Evolutionary conservation across 2,888 invertebrate genomes (phyloP).

Genomic region (Onchidella celtica): DNA sequence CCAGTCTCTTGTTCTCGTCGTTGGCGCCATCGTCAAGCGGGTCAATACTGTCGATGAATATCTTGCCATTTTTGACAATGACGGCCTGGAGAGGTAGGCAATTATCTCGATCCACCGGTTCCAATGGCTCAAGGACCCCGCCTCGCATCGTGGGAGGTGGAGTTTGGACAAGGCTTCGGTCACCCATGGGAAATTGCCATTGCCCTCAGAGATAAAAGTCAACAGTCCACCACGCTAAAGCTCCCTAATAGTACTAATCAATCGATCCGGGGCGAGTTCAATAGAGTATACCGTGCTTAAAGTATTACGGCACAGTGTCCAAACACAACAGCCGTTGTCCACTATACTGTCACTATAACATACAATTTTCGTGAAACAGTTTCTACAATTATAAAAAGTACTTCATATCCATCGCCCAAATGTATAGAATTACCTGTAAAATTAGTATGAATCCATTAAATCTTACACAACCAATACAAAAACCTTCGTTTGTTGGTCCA

Average conservation of each 20-base stretch:
- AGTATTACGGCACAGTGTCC: too few relatives aligned
- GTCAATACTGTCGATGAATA: slow-evolving; percentile 53
- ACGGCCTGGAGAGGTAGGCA: slow-evolving; percentile 52
- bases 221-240: background rate
- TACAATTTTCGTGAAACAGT: too few relatives aligned
- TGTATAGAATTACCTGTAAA: too few relatives aligned
- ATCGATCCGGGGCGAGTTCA: too few relatives aligned
- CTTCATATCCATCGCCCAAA: too few relatives aligned
- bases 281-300: too few relatives aligned
- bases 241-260: background rate
- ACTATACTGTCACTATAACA: too few relatives aligned
- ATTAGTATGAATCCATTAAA: too few relatives aligned
- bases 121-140: slow-evolving; percentile 46
- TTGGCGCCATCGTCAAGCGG: slow-evolving; percentile 45
- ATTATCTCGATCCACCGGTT: slow-evolving; percentile 40
- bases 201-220: background rate
- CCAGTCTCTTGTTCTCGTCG: slow-evolving; percentile 24
- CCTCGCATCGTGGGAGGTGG: slow-evolving; percentile 44
- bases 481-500: too few relatives aligned
- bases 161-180: slow-evolving; percentile 34
- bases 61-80: slow-evolving; percentile 55
- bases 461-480: too few relatives aligned
- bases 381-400: too few relatives aligned
- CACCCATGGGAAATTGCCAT: slow-evolving; percentile 44
- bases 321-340: background rate